Base-by-base conservation (phyloP, 2,888 invertebrate genomes). In the Dolichopus griseipennis region DNA sequence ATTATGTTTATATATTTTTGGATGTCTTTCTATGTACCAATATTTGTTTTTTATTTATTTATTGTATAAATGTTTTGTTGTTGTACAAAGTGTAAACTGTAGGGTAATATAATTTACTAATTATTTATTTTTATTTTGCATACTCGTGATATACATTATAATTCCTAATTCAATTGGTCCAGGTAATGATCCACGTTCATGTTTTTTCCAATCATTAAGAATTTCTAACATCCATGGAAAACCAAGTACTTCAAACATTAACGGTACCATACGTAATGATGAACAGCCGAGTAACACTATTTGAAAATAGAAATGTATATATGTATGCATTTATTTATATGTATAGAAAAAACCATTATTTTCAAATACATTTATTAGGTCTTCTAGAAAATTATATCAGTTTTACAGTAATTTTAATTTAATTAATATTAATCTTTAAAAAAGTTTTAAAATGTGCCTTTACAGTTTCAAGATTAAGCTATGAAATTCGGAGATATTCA, bases 261-360 rank as follows among this genome's bases (percentile, higher is more conserved):
- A 80, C 74, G 89, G 90, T 81, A 96, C 95, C 62, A 95, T 88
- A 68, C 97, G 85, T 83, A 98, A 94, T 0, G 97, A 97, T 7
- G 97, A 95, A 75, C 95, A 86, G 65, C 97, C 96, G 65, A 98
- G 85, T 69, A 98, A 85, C 83, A 91, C 97, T 94, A 79, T 9
- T 78, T 78, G 72, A 43, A 43, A 8, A 67, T 7, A 9, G 8
- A 63, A 22, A 33, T 41, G 3, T n/a, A 37, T 7, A 7, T 37
- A 27, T 2, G 27, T 27, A 27, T 27, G n/a, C n/a, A n/a, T n/a
- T n/a, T n/a, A n/a, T n/a, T n/a, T n/a, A n/a, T n/a, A n/a, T n/a
- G n/a, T n/a, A n/a, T n/a, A n/a, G n/a, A n/a, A 27, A 27, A 27
- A 27, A 27, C 27, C 27, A 27, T 4, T 27, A 27, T 27, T 27